Base-by-base conservation (phyloP, 2,113 vertebrate species). In the Gymnocephalus cernua region DNA sequence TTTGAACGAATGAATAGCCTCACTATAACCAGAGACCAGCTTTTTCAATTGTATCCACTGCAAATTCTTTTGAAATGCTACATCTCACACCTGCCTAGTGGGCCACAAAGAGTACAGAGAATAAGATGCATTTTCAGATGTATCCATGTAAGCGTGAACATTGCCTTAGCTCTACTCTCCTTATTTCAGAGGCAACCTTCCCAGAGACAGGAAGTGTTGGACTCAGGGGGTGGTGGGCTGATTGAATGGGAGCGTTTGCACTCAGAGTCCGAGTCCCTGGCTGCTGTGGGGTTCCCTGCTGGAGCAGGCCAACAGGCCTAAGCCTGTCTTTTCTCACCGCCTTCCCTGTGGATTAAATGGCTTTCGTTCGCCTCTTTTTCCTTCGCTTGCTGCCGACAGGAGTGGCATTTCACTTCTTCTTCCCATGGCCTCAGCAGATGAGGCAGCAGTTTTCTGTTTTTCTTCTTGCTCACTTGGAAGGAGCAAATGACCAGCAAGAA, bases 391-490 rank as follows among this genome's bases (percentile, higher is more conserved):
- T 57, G 82, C 67, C 75, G 14, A 89, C 88, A 57, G 77, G 80
- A 92, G 92, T 89, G 83, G 54, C 78, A 81, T 91, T 90, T 84
- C 72, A 73, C 67, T 53, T 69, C 72, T 73, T 81, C 90, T 38
- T 89, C 81, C 91, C 78, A 73, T 86, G 78, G 86, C 84, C 82
- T 13, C 67, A 81, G 84, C 92, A 95, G 93, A 96, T 92, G 93
- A 95, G 91, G 86, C 92, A 4, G 71, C 66, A 74, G 62, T 82
- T 91, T 93, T 76, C 77, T 71, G 56, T 74, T 86, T 89, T 94
- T 94, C 96, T 96, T 96, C 95, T 95, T 96, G 95, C 95, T 96
- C 95, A 97, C 93, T 96, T 97, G 94, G 90, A 92, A 93, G 94
- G 93, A 93, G 95, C 94, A 97, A 96, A 95, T 96, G 89, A 93